Evolutionary conservation across 2,797 vertebrate genomes (phyloP), one percentile per base, ranked within the genome.

Genomic region (Streptopelia turtur): DNA sequence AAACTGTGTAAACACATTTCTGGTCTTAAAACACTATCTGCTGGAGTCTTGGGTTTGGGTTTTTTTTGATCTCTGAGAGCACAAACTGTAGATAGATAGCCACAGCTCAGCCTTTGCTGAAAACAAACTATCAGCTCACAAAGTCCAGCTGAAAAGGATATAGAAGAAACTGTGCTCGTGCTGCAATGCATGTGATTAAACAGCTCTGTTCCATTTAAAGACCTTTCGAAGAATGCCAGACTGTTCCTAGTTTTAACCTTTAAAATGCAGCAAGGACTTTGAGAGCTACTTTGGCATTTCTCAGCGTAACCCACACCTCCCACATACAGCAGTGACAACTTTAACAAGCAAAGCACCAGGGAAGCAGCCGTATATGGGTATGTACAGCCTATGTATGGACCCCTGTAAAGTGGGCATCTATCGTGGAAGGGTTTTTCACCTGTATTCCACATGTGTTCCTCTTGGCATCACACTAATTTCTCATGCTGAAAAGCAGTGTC

Each of bases 231-330:
- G 79, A 94, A 95, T 79, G 74, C 66, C 93, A 97, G 39, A 37
- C 37, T 93, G 89, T 95, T 96, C 78, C 80, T 53, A 59, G 50
- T 89, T 96, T 96, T 95, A 96, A 96, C 95, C 95, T 97, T 95
- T 97, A 95, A 94, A 95, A 96, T 89, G 77, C 90, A 93, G 69
- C 61, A 89, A 84, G 80, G 92, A 94, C 91, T 94, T 77, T 4
- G 20, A 93, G 81, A 94, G 81, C 4, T 27, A 59, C 78, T 92
- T 84, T 56, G 89, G 89, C 94, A 96, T 93, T 95, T 97, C 84
- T 90, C 92, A 84, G 63, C 33, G 66, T 95, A 96, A 96, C 89
- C 90, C 95, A 95, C 96, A 96, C 95, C 86, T 96, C 96, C 96
- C 87, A 92, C 96, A 66, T 11, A 6, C 70, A 91, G 47, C 83